Evolutionary conservation across 2,113 vertebrate genomes (phyloP), one percentile per base, ranked within the genome.

Genomic region (Hemichromis elongatus): DNA sequence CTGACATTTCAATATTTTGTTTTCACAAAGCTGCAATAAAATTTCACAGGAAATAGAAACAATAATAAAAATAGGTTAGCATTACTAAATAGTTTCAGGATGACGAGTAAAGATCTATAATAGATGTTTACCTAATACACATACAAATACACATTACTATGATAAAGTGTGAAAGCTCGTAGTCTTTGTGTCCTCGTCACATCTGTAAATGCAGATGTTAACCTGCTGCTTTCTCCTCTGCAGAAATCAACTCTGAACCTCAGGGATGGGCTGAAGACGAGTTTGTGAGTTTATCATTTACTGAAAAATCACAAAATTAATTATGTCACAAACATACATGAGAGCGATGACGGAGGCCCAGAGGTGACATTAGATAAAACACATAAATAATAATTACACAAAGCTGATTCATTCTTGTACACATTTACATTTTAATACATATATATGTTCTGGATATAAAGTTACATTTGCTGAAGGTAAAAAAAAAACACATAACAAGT

Each of bases 221-320:
- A 63, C 53, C 47, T 86, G 47, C 13, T 73, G 26, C 63, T 50
- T 24, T 37, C 8, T 52, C 21, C 4, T 63, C 35, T 47, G 11
- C 87, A 92, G 92, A 92, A 2, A 12, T n/a, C 2, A 87, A 92
- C 8, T 85, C 95, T 2, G 97, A 97, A 0, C 93, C 88, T 0
- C 96, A 95, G 7, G 96, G 96, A 59, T 98, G 97, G 97, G 97
- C 90, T 0, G 98, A 97, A 2, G 97, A 97, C 8, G 94, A 95
- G 85, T 95, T 93, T 85, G 93, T 95, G 50, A 88, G 92, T 26
- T 68, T 19, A 50, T 50, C 9, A 26, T 56, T 18, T 18, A 56
- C 37, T 33, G 5, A 18, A 73, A 28, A 73, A 73, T 18, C 10
- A 19, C 21, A 47, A 73, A 24, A 45, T 73, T 73, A 14, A 3